Percentiles rank a stretch among this genome's conserved stretches.
These are phyloP conservation scores for Syngnathus scovelli DNA, from an alignment of 2,113 vertebrate species.

Conservation along the genomic window DNA sequence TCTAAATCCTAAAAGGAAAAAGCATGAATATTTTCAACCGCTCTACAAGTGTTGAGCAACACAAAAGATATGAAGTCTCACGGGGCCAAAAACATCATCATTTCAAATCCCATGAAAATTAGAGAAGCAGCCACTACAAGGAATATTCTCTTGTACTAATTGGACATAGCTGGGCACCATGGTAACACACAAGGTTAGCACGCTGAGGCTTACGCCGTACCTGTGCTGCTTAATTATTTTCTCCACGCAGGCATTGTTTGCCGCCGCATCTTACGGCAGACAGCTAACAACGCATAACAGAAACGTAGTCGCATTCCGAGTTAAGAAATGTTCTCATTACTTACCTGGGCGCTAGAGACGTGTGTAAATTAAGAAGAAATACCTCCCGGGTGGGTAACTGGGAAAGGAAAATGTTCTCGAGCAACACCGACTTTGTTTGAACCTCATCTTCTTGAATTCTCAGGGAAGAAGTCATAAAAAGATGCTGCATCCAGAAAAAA, in stretches of 20 bases:
- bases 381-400: neutral
- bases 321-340: neutral
- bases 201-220: slow-evolving; percentile 2
- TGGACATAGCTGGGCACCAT: slow-evolving; percentile 21
- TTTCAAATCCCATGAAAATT: slow-evolving; percentile 15
- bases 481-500: neutral
- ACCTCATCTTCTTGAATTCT: slow-evolving; percentile 5
- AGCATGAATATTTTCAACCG: neutral
- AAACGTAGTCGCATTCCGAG: neutral
- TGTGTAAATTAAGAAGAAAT: slow-evolving; percentile 19
- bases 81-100: neutral
- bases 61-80: neutral
- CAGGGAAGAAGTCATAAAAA: neutral
- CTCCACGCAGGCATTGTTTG: neutral
- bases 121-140: slow-evolving; percentile 22
- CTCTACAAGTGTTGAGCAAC: neutral
- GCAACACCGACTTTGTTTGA: neutral
- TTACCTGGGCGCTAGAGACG: slow-evolving; percentile 40
- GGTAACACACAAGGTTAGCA: slow-evolving; percentile 26
- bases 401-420: slow-evolving; percentile 1
- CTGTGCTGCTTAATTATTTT: slow-evolving; percentile 2
- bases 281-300: neutral
- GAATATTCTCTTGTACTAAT: slow-evolving; percentile 14
- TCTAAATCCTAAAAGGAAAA: neutral
- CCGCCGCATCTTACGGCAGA: neutral